Conservation (phyloP, 2,113 vertebrate species). For the Anas platyrhynchos region DNA sequence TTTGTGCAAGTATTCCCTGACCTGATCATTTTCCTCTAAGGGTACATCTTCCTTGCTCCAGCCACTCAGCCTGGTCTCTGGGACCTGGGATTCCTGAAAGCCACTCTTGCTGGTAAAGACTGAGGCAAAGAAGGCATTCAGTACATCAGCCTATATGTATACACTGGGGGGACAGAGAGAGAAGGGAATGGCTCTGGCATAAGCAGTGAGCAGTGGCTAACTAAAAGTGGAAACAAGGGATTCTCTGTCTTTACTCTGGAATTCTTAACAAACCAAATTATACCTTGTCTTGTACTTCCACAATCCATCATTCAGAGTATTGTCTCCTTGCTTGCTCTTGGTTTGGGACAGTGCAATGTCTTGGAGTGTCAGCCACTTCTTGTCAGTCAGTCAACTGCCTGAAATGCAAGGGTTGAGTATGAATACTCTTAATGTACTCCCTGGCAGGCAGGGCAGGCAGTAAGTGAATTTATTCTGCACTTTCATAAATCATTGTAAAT, state of each 20-base stretch:
- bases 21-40: neutral
- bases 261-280: neutral
- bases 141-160: neutral
- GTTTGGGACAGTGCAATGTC: neutral
- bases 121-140: neutral
- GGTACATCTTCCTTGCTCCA: neutral
- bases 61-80: neutral
- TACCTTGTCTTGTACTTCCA: rapidly evolving
- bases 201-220: neutral
- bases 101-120: neutral
- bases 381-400: neutral
- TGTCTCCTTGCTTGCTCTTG: neutral
- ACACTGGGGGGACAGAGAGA: rapidly evolving
- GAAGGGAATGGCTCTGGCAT: neutral
- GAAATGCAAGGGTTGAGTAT: neutral
- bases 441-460: neutral
- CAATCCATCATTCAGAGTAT: neutral
- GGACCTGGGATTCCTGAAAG: neutral
- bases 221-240: neutral
- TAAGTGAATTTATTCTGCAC: neutral
- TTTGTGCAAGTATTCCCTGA: neutral
- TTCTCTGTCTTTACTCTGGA: neutral
- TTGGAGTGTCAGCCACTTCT: neutral
- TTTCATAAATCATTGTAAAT: neutral
- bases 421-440: neutral